phyloP scores from a whole-genome alignment of 2,797 vertebrate species.

The Sebastes vulpes region DNA sequence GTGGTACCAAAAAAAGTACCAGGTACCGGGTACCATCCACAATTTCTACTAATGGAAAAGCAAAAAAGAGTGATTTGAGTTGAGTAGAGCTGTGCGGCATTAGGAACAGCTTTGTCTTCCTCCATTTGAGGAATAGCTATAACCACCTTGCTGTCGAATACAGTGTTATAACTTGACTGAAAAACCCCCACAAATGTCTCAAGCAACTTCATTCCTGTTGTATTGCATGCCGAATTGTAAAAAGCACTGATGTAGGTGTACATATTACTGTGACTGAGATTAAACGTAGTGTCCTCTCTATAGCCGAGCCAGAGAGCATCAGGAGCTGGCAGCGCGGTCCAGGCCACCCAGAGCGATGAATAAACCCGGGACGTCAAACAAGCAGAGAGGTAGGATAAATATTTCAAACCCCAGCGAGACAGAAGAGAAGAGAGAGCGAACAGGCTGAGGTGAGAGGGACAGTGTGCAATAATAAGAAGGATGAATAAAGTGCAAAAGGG shows the following conservation, averaged over 20 bases:
- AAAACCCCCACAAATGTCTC: neutral
- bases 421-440: constrained; percentile 10
- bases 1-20: neutral
- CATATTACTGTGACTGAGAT: constrained; percentile 32
- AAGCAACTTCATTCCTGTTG: neutral
- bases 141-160: neutral
- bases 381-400: constrained; percentile 61
- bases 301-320: constrained; percentile 30
- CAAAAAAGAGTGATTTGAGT: neutral
- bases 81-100: neutral
- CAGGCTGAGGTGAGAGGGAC: neutral
- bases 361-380: constrained; percentile 62
- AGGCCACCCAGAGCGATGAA: constrained; percentile 75
- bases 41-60: neutral
- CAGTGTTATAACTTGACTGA: neutral
- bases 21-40: neutral
- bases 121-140: neutral
- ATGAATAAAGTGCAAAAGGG: neutral
- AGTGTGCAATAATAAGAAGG: neutral
- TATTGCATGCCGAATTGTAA: neutral
- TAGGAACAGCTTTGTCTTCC: neutral
- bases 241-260: constrained; percentile 9
- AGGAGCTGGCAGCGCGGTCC: constrained; percentile 25
- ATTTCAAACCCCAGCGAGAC: constrained; percentile 33
- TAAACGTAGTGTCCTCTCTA: constrained; percentile 17